Percentiles rank a stretch among this genome's conserved stretches.
These are phyloP conservation scores for Drosophila mayri DNA, from an alignment of 1,140 invertebrate species.

Conservation along the genomic window DNA sequence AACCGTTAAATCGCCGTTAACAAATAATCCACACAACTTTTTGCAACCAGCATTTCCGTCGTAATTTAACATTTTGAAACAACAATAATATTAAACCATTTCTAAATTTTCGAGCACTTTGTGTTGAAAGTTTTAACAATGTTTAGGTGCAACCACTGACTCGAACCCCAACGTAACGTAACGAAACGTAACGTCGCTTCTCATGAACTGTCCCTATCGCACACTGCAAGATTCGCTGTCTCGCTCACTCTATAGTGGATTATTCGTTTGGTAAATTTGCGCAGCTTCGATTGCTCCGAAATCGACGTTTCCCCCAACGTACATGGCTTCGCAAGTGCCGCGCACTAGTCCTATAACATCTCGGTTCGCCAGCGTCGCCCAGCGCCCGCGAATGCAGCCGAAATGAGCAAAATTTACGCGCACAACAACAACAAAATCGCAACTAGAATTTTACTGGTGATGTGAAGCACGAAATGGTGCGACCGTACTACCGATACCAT, in stretches of 20 bases:
- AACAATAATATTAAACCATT: constrained; percentile 1
- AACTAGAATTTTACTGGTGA: constrained; percentile 4
- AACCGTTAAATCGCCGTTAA: background rate
- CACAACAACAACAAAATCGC: constrained; percentile 31
- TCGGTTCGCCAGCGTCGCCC: constrained; percentile 34
- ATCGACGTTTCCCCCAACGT: constrained; percentile 38
- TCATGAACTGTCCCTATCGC: constrained; percentile 18
- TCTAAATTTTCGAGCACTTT: background rate
- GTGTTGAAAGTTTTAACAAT: background rate
- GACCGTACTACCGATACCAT: background rate
- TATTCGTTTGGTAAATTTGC: constrained; percentile 36
- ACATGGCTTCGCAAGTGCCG: constrained; percentile 51
- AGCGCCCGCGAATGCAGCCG: constrained; percentile 34
- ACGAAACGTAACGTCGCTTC: background rate
- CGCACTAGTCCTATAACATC: constrained; percentile 28
- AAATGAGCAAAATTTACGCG: constrained; percentile 53
- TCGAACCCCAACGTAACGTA: constrained; percentile 22
- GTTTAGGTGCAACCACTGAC: background rate
- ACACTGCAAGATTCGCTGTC: constrained; percentile 24
- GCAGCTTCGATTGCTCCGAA: constrained; percentile 21
- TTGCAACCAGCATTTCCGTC: background rate
- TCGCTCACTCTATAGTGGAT: constrained; percentile 43
- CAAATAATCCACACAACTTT: background rate
- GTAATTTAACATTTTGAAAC: background rate
- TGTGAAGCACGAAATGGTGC: background rate